Evolutionary conservation across 2,888 invertebrate species (phyloP).

Genomic region (Acronicta aceris): DNA sequence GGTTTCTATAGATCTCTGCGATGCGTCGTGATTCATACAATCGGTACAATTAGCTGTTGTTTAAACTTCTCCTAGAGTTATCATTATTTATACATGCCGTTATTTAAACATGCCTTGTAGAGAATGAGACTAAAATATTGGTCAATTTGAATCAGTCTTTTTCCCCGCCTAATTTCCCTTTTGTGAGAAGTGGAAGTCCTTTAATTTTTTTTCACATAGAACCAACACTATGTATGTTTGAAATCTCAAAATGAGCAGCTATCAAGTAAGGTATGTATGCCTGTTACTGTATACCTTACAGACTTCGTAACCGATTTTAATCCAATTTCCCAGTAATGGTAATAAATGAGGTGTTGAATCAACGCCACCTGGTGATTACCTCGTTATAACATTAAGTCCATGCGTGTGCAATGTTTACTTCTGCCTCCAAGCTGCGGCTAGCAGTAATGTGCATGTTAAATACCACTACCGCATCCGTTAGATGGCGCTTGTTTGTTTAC

Average conservation of each 20-base stretch:
- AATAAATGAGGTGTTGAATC: conserved; percentile 19
- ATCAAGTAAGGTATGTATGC: background rate
- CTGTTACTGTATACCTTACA: too few species aligned
- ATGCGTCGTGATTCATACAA: conserved; percentile 18
- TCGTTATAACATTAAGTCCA: conserved; percentile 27
- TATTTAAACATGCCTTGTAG: background rate
- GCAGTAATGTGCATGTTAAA: conserved; percentile 35
- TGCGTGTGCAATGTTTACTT: conserved; percentile 43
- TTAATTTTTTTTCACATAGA: too few species aligned
- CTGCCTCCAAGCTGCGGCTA: conserved; percentile 27
- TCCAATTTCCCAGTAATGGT: conserved; percentile 12
- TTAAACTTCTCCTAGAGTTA: conserved; percentile 16
- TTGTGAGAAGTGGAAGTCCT: too few species aligned
- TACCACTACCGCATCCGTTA: conserved; percentile 53
- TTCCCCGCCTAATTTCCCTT: too few species aligned
- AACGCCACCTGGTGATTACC: conserved; percentile 62
- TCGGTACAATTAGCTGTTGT: conserved; percentile 22
- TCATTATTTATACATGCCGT: background rate
- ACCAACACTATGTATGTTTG: too few species aligned
- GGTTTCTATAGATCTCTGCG: conserved; percentile 36
- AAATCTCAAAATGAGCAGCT: too few species aligned
- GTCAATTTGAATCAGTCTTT: too few species aligned
- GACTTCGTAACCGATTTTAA: background rate
- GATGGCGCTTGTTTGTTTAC: conserved; percentile 62
- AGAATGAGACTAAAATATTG: background rate